Conservation (phyloP, 2,113 vertebrate genomes). For the Platichthys flesus region DNA sequence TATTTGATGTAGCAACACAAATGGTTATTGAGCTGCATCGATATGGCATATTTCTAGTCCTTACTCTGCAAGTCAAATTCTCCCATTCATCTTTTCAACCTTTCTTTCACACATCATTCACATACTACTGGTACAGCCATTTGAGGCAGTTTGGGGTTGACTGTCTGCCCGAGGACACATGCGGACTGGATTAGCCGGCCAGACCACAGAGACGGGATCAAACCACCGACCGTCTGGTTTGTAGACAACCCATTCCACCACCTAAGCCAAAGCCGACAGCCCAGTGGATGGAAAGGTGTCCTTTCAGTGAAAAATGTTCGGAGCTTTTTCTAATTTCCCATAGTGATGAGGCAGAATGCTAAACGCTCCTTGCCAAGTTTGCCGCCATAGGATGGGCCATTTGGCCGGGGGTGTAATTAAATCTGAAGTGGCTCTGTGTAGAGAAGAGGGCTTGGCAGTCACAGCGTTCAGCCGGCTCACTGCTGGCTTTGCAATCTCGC, state of each 20-base stretch:
- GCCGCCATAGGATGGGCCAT: constrained; percentile 38
- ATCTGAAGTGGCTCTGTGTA: constrained; percentile 65
- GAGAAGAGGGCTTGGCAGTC: constrained; percentile 53
- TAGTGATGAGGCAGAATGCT: constrained; percentile 35
- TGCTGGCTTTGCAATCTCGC: constrained; percentile 55
- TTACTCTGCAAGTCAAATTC: too few species aligned
- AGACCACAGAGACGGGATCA: not conserved
- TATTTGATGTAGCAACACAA: too few species aligned
- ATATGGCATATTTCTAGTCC: too few species aligned
- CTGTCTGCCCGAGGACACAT: not conserved
- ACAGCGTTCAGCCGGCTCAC: constrained; percentile 35
- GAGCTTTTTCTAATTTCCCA: constrained; percentile 14
- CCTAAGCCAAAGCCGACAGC: not conserved
- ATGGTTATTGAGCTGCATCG: too few species aligned
- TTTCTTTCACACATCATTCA: not conserved
- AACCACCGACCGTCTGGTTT: not conserved
- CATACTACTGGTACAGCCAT: not conserved
- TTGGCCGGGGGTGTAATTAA: constrained; percentile 65
- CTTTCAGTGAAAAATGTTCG: constrained; percentile 11
- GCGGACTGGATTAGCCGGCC: not conserved
- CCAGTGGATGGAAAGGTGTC: not conserved
- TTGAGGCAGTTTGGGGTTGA: not conserved
- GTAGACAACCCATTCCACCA: not conserved
- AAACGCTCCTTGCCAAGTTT: constrained; percentile 47
- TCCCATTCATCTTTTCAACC: not conserved